Evolutionary conservation across 2,113 vertebrate genomes (phyloP).

Genomic region (Aphyosemion australe): DNA sequence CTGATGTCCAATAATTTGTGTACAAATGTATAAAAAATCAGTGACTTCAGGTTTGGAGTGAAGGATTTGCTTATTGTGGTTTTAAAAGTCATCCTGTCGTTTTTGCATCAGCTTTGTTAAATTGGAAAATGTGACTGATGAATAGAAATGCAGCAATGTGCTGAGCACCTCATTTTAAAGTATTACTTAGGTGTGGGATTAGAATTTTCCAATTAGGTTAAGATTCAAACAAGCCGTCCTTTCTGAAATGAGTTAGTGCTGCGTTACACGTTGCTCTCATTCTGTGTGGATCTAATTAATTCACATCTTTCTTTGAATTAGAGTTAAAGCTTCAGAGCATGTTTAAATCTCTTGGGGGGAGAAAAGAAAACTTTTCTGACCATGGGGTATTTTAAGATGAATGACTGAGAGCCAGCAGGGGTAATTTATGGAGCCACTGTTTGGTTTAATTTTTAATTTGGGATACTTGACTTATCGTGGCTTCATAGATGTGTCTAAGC

Average conservation of each 20-base stretch:
- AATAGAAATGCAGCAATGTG: constrained; percentile 41
- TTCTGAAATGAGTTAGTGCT: constrained; percentile 71
- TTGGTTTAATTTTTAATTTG: constrained; percentile 50
- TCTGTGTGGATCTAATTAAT: constrained; percentile 72
- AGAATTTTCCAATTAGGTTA: constrained; percentile 64
- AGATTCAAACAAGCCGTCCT: constrained; percentile 64
- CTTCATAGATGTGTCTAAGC: constrained; percentile 41
- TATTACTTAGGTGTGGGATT: constrained; percentile 68
- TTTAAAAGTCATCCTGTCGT: constrained; percentile 12
- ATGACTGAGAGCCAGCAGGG: constrained; percentile 60
- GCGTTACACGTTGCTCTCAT: constrained; percentile 62
- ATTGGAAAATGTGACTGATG: constrained; percentile 38
- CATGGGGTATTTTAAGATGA: constrained; percentile 62
- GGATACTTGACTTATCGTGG: constrained; percentile 33
- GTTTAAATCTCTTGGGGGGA: constrained; percentile 58
- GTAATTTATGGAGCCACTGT: constrained; percentile 63
- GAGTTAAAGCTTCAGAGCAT: constrained; percentile 60
- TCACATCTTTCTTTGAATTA: constrained; percentile 62
- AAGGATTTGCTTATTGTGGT: constrained; percentile 9
- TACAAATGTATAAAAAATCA: too few relatives aligned
- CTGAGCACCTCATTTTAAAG: constrained; percentile 56
- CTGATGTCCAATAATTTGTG: too few relatives aligned
- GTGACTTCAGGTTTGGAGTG: too few relatives aligned
- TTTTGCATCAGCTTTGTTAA: constrained; percentile 42
- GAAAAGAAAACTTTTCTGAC: constrained; percentile 48